Conservation (phyloP, 1,140 invertebrate species). For the Gerris buenoi region DNA sequence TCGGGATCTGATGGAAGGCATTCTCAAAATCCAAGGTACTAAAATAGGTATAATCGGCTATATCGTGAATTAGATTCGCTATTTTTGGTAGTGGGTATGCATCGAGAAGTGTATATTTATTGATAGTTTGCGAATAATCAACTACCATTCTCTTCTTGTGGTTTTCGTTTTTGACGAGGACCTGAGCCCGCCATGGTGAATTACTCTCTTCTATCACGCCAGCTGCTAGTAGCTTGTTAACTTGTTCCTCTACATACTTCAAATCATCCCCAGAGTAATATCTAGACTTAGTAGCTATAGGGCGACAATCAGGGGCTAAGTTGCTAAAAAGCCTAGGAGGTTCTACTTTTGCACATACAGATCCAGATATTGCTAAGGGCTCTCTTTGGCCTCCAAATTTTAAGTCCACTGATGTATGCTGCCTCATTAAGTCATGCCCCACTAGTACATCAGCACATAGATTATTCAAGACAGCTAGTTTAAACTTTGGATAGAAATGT, state of each 20-base stretch:
- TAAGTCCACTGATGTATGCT: neutral
- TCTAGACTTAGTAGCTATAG: neutral
- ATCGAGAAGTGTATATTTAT: too few species aligned
- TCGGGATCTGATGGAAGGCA: too few species aligned
- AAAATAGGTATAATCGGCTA: too few species aligned
- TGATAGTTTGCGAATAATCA: too few species aligned
- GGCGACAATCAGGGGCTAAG: neutral
- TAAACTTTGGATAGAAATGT: neutral
- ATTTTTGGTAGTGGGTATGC: too few species aligned
- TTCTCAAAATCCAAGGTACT: too few species aligned
- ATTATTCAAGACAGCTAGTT: neutral
- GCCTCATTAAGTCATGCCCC: neutral
- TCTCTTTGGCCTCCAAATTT: neutral
- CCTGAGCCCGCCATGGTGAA: neutral
- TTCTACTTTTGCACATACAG: neutral
- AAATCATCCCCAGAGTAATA: neutral
- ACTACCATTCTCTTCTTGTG: too few species aligned
- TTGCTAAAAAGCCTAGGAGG: neutral
- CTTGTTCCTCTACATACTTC: neutral
- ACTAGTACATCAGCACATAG: neutral
- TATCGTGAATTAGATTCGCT: too few species aligned
- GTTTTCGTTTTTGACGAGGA: neutral
- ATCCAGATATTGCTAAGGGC: neutral
- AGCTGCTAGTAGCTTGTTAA: neutral
- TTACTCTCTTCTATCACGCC: neutral